Evolutionary conservation across 1,140 invertebrate genomes (phyloP), one percentile per base, ranked within the genome.

Genomic region (Achatina immaculata): DNA sequence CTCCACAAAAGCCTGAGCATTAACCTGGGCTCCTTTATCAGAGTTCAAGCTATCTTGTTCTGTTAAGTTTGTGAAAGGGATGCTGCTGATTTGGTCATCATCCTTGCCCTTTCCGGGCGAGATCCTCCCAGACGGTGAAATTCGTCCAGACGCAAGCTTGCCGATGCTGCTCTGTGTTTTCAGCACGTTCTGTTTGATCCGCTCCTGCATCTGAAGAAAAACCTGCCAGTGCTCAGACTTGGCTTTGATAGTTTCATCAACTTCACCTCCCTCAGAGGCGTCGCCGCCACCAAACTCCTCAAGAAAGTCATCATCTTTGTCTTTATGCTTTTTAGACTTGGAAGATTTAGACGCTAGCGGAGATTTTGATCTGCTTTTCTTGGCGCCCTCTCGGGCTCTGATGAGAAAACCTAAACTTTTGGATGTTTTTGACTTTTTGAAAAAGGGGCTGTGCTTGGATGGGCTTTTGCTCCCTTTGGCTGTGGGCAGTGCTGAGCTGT

Each of bases 151-250:
- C 34, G 84, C 86, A 40, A 91, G 85, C 84, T 92, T 91, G 45
- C 86, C 86, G 48, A 92, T 81, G 81, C 83, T 88, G 58, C 81
- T 85, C 84, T 91, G 88, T 34, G 90, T 90, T 84, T 91, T 89
- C 42, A 86, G 82, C 24, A 91, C 87, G 83, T 90, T 90, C 51
- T 88, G 84, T 79, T 91, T 89, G 69, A 91, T 91, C 81, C 89
- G 88, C 68, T 90, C 90, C 76, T 91, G 90, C 86, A 92, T 89
- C 83, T 90, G 87, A 77, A 90, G 86, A 84, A 92, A 92, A 73
- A 87, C 89, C 82, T 90, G 88, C 91, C 91, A 92, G 86, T 92
- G 91, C 84, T 91, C 91, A 11, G 90, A 90, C 77, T 90, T 88
- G 69, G 87, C 76, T 48, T 86, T 85, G 65, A 84, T 69, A 68